Evolutionary conservation across 2,888 invertebrate species (phyloP).

Genomic region (Troides oblongomaculatus): DNA sequence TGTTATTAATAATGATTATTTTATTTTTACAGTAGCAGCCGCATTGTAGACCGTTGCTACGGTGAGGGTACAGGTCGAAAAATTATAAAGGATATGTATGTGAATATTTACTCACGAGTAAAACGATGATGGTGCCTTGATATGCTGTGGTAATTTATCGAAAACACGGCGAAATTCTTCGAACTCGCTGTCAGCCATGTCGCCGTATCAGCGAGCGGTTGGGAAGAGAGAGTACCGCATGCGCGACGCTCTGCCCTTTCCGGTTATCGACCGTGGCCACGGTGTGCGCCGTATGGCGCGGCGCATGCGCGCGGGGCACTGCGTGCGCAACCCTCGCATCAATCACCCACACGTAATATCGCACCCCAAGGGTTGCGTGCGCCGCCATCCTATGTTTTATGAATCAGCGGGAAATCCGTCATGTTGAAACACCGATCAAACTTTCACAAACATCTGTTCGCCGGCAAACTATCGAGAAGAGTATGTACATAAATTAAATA

Average conservation of each 20-base stretch:
- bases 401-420: constrained; percentile 52
- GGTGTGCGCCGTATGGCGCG: constrained; percentile 28
- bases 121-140: constrained; percentile 89
- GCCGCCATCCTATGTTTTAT: constrained; percentile 41
- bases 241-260: constrained; percentile 52
- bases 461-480: too few species aligned
- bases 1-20: neutral
- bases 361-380: constrained; percentile 38
- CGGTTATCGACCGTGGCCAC: constrained; percentile 58
- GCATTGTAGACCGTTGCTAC: too few species aligned
- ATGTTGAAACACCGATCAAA: constrained; percentile 12
- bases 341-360: constrained; percentile 35
- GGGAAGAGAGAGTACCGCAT: constrained; percentile 52
- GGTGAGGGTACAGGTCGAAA: neutral
- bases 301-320: constrained; percentile 44
- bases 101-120: constrained; percentile 88
- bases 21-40: neutral
- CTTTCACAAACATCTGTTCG: neutral
- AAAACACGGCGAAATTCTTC: constrained; percentile 94
- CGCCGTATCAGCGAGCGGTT: constrained; percentile 86
- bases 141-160: constrained; percentile 88
- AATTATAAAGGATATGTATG: neutral
- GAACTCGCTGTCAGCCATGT: constrained; percentile 96
- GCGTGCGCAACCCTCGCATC: constrained; percentile 47
- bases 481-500: too few species aligned